Base-by-base conservation (phyloP, 2,888 invertebrate genomes). In the Syrphus vitripennis region DNA sequence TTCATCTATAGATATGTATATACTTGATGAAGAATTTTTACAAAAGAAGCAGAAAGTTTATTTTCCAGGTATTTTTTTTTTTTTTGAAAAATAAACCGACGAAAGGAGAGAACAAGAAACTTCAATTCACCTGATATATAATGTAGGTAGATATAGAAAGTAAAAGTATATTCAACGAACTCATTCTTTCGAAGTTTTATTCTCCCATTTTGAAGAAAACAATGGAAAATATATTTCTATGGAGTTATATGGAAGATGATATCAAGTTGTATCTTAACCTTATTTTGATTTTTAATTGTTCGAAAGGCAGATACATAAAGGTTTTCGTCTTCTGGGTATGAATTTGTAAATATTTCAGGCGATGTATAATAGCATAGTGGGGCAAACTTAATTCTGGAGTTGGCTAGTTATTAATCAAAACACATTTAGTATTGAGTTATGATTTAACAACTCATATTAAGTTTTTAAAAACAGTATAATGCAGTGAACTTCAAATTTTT, bases 161-260 rank as follows among this genome's bases (percentile, higher is more conserved):
- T 84, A 84, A 84, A 80, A 84, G 80, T 84, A 67, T 14, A 12
- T 40, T 50, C 42, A 57, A 61, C 34, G 34, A 40, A 57, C 16
- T 42, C 65, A 16, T 45, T n/a, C 57, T 55, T 29, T 42, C 34
- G 34, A 26, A 37, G 31, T 37, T 34, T n/a, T 26, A 21, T 24
- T 29, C 0, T 37, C 10, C 29, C n/a, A n/a, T 48, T 67, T 45
- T 55, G 72, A 55, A 74, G 78, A 78, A 78, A 74, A 83, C 61
- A 74, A 69, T 78, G 50, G 40, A 37, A 26, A 31, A 45, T 16
- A 45, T 45, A 6, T 26, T 21, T 65, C 19, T 65, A 14, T 29
- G 16, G 24, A 72, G 63, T 31, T 67, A 53, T 67, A 53, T 29
- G 37, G 16, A 57, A 50, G 55, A 24, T 67, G 21, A 21, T 48